These are phyloP conservation scores for Batillaria attramentaria DNA, from an alignment of 1,140 invertebrate species.

Conservation along the genomic window DNA sequence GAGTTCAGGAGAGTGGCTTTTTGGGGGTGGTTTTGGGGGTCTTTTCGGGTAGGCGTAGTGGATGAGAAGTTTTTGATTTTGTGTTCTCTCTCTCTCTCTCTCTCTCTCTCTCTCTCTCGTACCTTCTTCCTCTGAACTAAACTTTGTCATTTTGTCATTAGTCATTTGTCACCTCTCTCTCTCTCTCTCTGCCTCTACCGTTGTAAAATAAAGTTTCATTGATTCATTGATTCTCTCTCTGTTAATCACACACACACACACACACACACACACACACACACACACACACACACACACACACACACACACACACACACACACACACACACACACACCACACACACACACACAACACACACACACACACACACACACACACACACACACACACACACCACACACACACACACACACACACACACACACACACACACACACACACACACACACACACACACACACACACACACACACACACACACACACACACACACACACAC, in stretches of 20 bases:
- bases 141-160: no score
- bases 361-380: conserved; percentile 27
- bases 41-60: no score
- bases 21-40: no score
- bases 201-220: no score
- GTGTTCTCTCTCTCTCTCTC: background rate
- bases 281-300: background rate
- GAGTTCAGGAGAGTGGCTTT: no score
- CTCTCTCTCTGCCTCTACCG: no score
- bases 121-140: background rate
- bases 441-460: conserved; percentile 14
- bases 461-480: conserved; percentile 23
- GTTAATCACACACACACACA: conserved; percentile 11
- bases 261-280: conserved; percentile 12
- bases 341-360: background rate
- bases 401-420: conserved; percentile 30
- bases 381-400: conserved; percentile 26
- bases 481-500: conserved; percentile 20
- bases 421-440: conserved; percentile 30
- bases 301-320: background rate
- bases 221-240: no score
- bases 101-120: no score
- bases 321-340: conserved; percentile 9
- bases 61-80: background rate
- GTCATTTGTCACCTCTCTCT: no score